Evolutionary conservation across 2,113 vertebrate species (phyloP).

Genomic region (Onychostoma macrolepis): DNA sequence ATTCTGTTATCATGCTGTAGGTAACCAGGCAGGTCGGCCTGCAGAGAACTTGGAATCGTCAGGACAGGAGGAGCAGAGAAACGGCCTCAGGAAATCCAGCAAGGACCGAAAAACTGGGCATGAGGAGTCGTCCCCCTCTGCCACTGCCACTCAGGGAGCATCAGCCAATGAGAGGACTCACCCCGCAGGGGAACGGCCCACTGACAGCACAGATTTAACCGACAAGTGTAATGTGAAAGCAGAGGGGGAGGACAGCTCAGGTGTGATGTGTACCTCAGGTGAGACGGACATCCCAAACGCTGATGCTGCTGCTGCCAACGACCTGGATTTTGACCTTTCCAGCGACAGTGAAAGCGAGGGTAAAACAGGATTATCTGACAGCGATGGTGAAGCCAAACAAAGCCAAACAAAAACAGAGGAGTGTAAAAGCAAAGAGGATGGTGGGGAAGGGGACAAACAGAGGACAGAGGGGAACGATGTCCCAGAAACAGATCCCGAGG

Average conservation of each 20-base stretch:
- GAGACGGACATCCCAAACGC: conserved; percentile 58
- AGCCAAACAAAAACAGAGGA: conserved; percentile 51
- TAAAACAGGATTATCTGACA: conserved; percentile 75
- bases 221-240: conserved; percentile 61
- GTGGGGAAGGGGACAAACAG: conserved; percentile 61
- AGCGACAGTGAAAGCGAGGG: conserved; percentile 87
- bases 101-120: conserved; percentile 75
- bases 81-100: conserved; percentile 77
- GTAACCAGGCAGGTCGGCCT: conserved; percentile 68
- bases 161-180: conserved; percentile 65
- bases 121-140: conserved; percentile 58
- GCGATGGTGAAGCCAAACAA: conserved; percentile 71
- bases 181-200: conserved; percentile 53
- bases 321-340: conserved; percentile 90
- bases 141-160: conserved; percentile 63
- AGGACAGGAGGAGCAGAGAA: conserved; percentile 81
- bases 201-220: conserved; percentile 47
- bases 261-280: neutral
- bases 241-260: conserved; percentile 31
- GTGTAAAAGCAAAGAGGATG: conserved; percentile 50
- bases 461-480: conserved; percentile 44
- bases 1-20: conserved; percentile 63
- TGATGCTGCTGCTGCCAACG: conserved; percentile 68
- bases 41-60: conserved; percentile 71
- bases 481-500: conserved; percentile 65